Evolutionary conservation across 2,888 invertebrate species (phyloP), one percentile per base, ranked within the genome.

Genomic region (Pristionchus fissidentatus): DNA sequence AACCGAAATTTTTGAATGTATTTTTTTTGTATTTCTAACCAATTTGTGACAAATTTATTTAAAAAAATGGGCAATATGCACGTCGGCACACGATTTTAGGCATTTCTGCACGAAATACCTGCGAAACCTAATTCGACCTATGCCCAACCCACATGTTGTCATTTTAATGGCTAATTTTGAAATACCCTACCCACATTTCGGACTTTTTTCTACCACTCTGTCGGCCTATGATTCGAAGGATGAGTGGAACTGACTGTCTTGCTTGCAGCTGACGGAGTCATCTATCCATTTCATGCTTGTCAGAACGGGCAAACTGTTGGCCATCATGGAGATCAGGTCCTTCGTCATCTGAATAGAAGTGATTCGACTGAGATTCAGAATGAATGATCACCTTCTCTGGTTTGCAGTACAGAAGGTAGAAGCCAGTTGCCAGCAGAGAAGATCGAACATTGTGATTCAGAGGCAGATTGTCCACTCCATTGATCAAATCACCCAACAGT

Each of bases 391-490:
- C 90, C 84, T 88, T 87, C 84, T 90, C 91, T 35, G 86, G 77
- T 46, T 87, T 84, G 35, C 91, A 90, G 81, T 90, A 84, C n/a
- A 90, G 85, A 10, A 90, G 83, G 66, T 88, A 91, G 79, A 87
- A 88, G 10, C 90, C 88, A 22, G 90, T 82, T 1, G 90, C 86
- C 13, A 91, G 85, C 2, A 90, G 86, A 1, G 91, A 87, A 29
- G 87, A 87, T n/a, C 91, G 87, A 19, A 91, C 89, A 84, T 91
- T 91, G 85, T 91, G 91, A 84, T 89, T 91, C 81, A 91, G 85
- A 15, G 87, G 87, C 38, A 87, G 85, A 7, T 86, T 77, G 13
- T 88, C 87, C n/a, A 89, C 84, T 7, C 84, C 84, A 19, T 55
- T 60, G 26, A 52, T 46, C 41, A 87, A n/a, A 78, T 78, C 82